Evolutionary conservation across 2,888 invertebrate genomes (phyloP), one percentile per base, ranked within the genome.

Genomic region (Acanthosepion esculentum): DNA sequence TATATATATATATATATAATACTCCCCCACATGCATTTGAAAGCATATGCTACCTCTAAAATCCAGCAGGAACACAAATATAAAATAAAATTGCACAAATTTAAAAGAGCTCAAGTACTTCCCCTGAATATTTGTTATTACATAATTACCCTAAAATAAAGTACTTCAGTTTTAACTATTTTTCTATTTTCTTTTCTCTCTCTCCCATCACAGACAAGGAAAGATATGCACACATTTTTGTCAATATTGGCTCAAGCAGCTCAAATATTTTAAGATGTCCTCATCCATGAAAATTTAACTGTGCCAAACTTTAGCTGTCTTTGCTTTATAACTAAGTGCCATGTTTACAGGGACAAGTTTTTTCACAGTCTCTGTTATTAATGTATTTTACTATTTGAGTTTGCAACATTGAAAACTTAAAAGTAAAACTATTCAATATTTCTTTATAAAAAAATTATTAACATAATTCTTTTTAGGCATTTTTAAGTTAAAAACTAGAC

Each of bases 51-150:
- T n/a, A 78, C 78, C n/a, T 78, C n/a, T 78, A 78, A 33, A 78
- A 78, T 78, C n/a, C 12, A n/a, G 15, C 15, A 78, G 78, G 20
- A 78, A 33, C 78, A 78, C 78, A 78, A n/a, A 78, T 33, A 78
- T 78, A n/a, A 78, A 33, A 33, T n/a, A 78, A 78, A 33, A 78
- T 78, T 78, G 78, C 78, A 78, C 78, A 78, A 78, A n/a, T 78
- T 78, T 12, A 33, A 33, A n/a, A 78, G 78, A 78, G 33, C 78
- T 78, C 78, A 78, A 78, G 78, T 33, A 78, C n/a, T 78, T 78
- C 59, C 78, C n/a, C n/a, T 78, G 33, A 78, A 78, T n/a, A 78
- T 78, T 78, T 78, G n/a, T 78, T 78, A 78, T 78, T 78, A n/a
- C 78, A 78, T 78, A 78, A 78, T 78, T 78, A 78, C 33, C 33